phyloP scores from a whole-genome alignment of 64 coral and sea anemone genomes.

The Orbicella faveolata region DNA sequence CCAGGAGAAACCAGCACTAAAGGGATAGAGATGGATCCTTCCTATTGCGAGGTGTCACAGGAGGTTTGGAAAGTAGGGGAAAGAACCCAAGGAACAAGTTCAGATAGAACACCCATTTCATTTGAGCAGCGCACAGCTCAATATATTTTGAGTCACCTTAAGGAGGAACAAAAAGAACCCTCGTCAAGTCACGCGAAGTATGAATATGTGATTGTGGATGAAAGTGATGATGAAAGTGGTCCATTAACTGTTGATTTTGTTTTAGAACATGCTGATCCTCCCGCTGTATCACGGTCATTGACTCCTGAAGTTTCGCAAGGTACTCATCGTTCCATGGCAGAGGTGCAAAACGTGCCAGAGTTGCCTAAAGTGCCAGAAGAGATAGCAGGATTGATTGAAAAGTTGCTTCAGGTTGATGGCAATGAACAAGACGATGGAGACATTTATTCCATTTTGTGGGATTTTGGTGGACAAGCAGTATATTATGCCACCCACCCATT shows the following conservation, averaged over 20 bases:
- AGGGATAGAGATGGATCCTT: conserved; percentile 1
- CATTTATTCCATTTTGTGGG: neutral
- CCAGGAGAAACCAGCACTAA: neutral
- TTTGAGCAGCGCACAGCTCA: neutral
- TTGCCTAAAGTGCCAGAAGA: neutral
- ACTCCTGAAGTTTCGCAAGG: neutral
- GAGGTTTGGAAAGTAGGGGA: neutral
- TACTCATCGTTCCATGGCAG: rapidly evolving
- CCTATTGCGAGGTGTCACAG: neutral
- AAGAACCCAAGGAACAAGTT: neutral
- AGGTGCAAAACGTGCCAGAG: neutral
- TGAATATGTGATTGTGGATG: neutral
- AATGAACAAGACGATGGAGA: neutral
- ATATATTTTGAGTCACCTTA: neutral
- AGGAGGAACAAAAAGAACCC: neutral
- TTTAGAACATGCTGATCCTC: too few species aligned
- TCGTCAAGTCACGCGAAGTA: neutral
- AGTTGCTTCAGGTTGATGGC: neutral
- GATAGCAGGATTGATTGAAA: neutral
- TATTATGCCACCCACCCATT: neutral
- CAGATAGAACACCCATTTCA: neutral
- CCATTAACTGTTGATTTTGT: too few species aligned
- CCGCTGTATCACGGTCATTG: too few species aligned
- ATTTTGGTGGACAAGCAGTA: neutral
- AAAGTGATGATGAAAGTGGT: neutral